Evolutionary conservation across 2,113 vertebrate species (phyloP), one percentile per base, ranked within the genome.

Genomic region (Sisor rabdophorus): DNA sequence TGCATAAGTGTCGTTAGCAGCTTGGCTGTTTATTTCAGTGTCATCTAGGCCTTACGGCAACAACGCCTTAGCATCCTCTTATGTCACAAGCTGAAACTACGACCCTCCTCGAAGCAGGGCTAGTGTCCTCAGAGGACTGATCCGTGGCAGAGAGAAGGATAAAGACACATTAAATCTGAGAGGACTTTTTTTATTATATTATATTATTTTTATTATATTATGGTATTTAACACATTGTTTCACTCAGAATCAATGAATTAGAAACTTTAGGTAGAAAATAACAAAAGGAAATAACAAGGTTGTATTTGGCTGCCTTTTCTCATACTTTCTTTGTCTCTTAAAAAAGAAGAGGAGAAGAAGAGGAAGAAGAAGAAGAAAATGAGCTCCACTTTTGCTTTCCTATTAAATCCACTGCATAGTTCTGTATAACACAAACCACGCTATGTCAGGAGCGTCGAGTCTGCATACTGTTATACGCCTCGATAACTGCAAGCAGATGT

Each of bases 401-500:
- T 64, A 61, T 52, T 60, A 70, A 61, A 69, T 30, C 70, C 70
- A 52, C 40, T 48, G 28, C 77, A 70, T 75, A 64, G 72, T 40
- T 75, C 48, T 79, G 26, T 56, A 53, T 56, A 73, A 68, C 20
- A 63, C 69, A 69, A 70, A 73, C 12, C 22, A 76, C 59, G 54
- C 71, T 63, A 73, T 70, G 70, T 69, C 55, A 77, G 76, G 15
- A 69, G 60, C 54, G 40, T 40, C 47, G 58, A 26, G 26, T 55
- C 44, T 79, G 54, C 9, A 54, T 50, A 56, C 50, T 68, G 32
- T 36, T 77, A 55, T 44, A 65, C 64, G 67, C 68, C 68, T 76
- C 24, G 32, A 50, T 82, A 82, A 82, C 81, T 56, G 65, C 54
- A 12, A 77, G 74, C 81, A 79, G 81, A 79, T 82, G 69, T 78